phyloP scores from a whole-genome alignment of 1,140 invertebrate genomes.

The Trachymyrmex septentrionalis region DNA sequence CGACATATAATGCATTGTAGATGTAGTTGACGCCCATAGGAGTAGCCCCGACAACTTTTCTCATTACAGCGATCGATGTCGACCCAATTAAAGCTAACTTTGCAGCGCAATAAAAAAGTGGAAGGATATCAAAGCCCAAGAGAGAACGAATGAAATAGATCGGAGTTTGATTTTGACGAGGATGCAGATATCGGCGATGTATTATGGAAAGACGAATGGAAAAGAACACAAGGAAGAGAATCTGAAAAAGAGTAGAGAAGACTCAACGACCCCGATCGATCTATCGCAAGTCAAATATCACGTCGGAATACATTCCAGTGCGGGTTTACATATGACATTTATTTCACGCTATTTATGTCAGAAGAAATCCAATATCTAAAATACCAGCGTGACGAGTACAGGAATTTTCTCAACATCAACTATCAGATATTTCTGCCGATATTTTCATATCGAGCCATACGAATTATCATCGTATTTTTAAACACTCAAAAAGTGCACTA shows the following conservation, averaged over 20 bases:
- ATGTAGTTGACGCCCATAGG: constrained; percentile 53
- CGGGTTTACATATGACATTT: constrained; percentile 55
- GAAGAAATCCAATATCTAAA: constrained; percentile 51
- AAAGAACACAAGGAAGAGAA: constrained; percentile 26
- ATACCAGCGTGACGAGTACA: constrained; percentile 16
- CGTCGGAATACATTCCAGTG: constrained; percentile 54
- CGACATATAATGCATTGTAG: constrained; percentile 56
- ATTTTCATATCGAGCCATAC: constrained; percentile 20
- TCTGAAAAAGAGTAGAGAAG: constrained; percentile 25
- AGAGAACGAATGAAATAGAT: constrained; percentile 18
- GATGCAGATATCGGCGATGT: constrained; percentile 52
- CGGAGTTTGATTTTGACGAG: constrained; percentile 55
- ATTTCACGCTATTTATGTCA: constrained; percentile 62
- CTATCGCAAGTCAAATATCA: constrained; percentile 61
- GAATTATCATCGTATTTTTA: neutral
- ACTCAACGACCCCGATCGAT: constrained; percentile 39
- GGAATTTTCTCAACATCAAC: constrained; percentile 29
- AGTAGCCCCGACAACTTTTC: constrained; percentile 78
- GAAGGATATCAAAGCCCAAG: constrained; percentile 34
- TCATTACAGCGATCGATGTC: constrained; percentile 82
- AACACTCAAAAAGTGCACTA: neutral
- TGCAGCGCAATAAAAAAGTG: constrained; percentile 69
- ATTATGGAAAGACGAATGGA: constrained; percentile 47
- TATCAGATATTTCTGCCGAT: constrained; percentile 37
- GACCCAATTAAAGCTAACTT: constrained; percentile 81